Base-by-base conservation (phyloP, 1,140 invertebrate genomes). In the Pseudomyrmex pallidus region DNA sequence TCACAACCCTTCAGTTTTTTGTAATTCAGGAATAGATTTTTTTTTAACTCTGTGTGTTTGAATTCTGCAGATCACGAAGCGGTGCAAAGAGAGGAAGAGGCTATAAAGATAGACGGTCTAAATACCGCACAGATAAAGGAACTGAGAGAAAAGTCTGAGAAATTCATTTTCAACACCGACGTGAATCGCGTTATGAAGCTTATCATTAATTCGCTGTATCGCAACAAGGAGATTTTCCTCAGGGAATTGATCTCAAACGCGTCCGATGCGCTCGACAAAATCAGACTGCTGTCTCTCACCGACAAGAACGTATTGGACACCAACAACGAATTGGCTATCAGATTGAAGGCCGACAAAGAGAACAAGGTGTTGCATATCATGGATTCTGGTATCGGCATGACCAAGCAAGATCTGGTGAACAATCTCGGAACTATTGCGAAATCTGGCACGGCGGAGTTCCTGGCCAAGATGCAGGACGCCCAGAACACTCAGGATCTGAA, bases 161-260 rank as follows among this genome's bases (percentile, higher is more conserved):
- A 99, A 93, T 98, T 97, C 93, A 96, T 96, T 25, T 99, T 99
- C 95, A 98, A 99, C 94, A 98, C 98, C 1, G 98, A 99, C 95
- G 98, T 99, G 10, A 99, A 99, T 95, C 97, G 99, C 48, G 99
- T 99, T 98, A 99, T 99, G 99, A 99, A 99, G 95, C 96, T 99
- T 20, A 99, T 99, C 92, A 99, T 99, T 91, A 99, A 99, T 95
- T 99, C 99, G 0, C 95, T 99, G 0, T 99, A 99, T 93, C 96
- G 98, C 86, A 99, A 99, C 93, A 99, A 99, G 94, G 99, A 99
- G 96, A 99, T 99, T 88, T 99, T 99, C 96, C 95, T 99, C 25
- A 96, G 99, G 91, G 99, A 99, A 94, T 95, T 99, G 91, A 99
- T 99, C 88, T 99, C 99, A 0, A 99, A 99, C 95, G 98, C 98